A percentile compares a stretch with the other conserved stretches of the same genome.
These are phyloP conservation scores for Apis mellifera DNA, from an alignment of 1,140 invertebrate species.

Conservation along the genomic window DNA sequence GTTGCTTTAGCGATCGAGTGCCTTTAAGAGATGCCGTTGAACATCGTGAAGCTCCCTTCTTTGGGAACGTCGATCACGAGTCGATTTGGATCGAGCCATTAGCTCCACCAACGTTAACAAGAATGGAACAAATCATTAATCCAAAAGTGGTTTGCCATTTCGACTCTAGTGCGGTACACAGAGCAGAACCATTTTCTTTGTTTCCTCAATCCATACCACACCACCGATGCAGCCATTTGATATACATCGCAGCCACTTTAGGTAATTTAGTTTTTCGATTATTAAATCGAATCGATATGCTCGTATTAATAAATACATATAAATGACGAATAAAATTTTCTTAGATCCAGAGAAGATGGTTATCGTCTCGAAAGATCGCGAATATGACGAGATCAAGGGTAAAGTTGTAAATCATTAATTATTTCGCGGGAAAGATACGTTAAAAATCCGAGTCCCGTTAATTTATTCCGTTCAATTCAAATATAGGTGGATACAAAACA, in stretches of 20 bases:
- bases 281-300: no score
- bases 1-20: constrained; percentile 54
- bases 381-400: constrained; percentile 83
- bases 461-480: constrained; percentile 28
- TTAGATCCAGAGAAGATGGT: constrained; percentile 84
- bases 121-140: constrained; percentile 58
- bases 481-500: constrained; percentile 83
- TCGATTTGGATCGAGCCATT: constrained; percentile 79
- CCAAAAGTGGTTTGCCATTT: constrained; percentile 86
- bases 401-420: background rate
- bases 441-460: constrained; percentile 17
- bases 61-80: constrained; percentile 71
- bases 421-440: background rate
- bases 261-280: constrained; percentile 56
- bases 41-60: constrained; percentile 82
- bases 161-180: constrained; percentile 85
- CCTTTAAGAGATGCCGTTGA: constrained; percentile 87
- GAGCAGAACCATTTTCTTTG: constrained; percentile 86
- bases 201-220: constrained; percentile 86
- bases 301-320: no score
- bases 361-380: constrained; percentile 82
- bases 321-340: background rate
- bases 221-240: constrained; percentile 89
- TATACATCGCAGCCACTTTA: constrained; percentile 89
- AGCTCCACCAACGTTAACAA: constrained; percentile 72